Percentiles rank a stretch among this genome's conserved stretches.
Conservation (phyloP, 2,797 vertebrate species). For the Peromyscus attwateri region DNA sequence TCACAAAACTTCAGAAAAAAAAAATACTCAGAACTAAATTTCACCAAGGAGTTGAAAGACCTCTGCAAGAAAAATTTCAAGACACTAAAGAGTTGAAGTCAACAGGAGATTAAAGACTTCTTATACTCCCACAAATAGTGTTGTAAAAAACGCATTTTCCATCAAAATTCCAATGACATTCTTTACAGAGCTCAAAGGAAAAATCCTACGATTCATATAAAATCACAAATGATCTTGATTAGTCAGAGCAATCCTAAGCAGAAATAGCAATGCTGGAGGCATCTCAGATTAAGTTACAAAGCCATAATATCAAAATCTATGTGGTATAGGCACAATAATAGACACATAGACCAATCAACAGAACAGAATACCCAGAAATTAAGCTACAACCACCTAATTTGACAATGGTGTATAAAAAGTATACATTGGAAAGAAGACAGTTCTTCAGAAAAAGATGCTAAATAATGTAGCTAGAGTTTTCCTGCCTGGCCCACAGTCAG, state of each 20-base stretch:
- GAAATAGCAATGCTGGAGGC: no score
- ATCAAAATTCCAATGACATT: neutral
- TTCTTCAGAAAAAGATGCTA: neutral
- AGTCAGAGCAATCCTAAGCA: neutral
- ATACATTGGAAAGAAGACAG: neutral
- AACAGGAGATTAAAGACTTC: neutral
- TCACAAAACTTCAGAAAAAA: neutral
- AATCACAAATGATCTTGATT: neutral
- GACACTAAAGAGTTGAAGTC: neutral
- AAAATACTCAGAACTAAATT: neutral
- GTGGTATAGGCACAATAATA: neutral
- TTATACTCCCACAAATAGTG: neutral
- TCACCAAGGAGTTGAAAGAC: neutral
- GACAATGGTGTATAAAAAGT: neutral
- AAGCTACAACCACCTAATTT: neutral
- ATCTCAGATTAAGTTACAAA: neutral
- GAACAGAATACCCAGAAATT: neutral
- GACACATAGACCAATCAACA: neutral
- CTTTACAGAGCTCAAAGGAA: neutral
- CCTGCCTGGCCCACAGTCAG: no score
- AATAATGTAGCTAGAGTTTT: no score
- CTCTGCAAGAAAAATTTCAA: neutral
- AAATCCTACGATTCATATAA: neutral
- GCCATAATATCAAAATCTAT: neutral
- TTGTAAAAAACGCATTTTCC: neutral